Evolutionary conservation across 2,113 vertebrate genomes (phyloP), one percentile per base, ranked within the genome.

Genomic region (Nothoprocta perdicaria): DNA sequence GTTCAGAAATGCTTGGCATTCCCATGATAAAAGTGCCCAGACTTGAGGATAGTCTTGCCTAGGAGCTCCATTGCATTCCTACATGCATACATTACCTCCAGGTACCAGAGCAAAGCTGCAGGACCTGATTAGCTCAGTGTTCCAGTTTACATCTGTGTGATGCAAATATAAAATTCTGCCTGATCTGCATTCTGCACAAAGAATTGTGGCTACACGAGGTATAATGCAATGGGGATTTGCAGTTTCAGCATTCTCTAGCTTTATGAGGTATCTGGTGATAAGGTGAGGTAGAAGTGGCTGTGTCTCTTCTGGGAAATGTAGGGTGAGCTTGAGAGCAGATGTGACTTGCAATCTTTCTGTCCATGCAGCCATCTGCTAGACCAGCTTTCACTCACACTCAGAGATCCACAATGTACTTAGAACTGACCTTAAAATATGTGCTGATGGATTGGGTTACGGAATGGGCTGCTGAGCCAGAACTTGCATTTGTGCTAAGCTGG

Each of bases 1-100:
- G 52, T 79, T 58, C 57, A 76, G 89, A 90, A 88, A 80, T 67
- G 69, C 22, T 50, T 33, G 48, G 75, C 62, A 84, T 91, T 81
- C 84, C 46, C 52, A 48, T 33, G 40, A 4, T 18, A 31, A 57
- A 27, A 74, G 6, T 6, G 6, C 18, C 27, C 24, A 0, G 19
- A 29, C 77, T 45, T 6, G 8, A 57, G 80, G 57, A 27, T 27
- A 45, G 21, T 33, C 69, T 4, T 29, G 2, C 16, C 43, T 74
- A 69, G 65, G 57, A 90, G 50, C 22, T n/a, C 23, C 0, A 23
- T 10, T 65, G 33, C 15, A 19, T 45, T 81, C 35, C 50, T 52
- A 13, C 29, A 1, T 2, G 29, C 33, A 2, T 27, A 13, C 31
- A 2, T 9, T 10, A 23, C 66, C 63, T 24, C 43, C 38, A 52